A percentile compares a stretch with the other conserved stretches of the same genome.
phyloP scores from a whole-genome alignment of 2,888 invertebrate species.

The Branchellion lobata region DNA sequence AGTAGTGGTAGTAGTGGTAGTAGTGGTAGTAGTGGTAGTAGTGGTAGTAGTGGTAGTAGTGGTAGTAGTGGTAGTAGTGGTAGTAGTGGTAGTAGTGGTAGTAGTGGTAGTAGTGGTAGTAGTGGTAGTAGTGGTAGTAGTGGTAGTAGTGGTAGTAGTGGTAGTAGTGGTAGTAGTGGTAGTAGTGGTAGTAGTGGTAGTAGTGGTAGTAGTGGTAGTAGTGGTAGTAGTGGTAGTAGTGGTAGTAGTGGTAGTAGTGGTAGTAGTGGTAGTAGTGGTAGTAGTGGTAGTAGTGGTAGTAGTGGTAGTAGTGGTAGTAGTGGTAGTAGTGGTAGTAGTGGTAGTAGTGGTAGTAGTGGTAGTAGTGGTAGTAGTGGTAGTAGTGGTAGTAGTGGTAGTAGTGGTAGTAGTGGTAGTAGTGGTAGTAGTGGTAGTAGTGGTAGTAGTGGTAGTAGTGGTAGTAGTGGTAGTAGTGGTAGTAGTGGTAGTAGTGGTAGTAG shows the following conservation, averaged over 20 bases:
- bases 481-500: conserved; percentile 35
- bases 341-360: conserved; percentile 31
- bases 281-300: conserved; percentile 19
- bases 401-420: conserved; percentile 3
- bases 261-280: background rate
- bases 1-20: conserved; percentile 52
- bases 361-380: conserved; percentile 24
- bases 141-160: conserved; percentile 50
- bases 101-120: conserved; percentile 50
- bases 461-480: conserved; percentile 26
- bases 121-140: conserved; percentile 50
- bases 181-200: too few relatives aligned
- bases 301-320: conserved; percentile 19
- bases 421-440: conserved; percentile 22
- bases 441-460: conserved; percentile 20
- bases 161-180: conserved; percentile 46
- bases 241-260: too few relatives aligned
- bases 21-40: conserved; percentile 49
- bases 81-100: conserved; percentile 47
- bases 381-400: conserved; percentile 30
- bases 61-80: conserved; percentile 50
- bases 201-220: too few relatives aligned
- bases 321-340: conserved; percentile 31
- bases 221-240: too few relatives aligned
- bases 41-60: conserved; percentile 50